Evolutionary conservation across 2,113 vertebrate genomes (phyloP).

Genomic region (Mormyrus lacerda): DNA sequence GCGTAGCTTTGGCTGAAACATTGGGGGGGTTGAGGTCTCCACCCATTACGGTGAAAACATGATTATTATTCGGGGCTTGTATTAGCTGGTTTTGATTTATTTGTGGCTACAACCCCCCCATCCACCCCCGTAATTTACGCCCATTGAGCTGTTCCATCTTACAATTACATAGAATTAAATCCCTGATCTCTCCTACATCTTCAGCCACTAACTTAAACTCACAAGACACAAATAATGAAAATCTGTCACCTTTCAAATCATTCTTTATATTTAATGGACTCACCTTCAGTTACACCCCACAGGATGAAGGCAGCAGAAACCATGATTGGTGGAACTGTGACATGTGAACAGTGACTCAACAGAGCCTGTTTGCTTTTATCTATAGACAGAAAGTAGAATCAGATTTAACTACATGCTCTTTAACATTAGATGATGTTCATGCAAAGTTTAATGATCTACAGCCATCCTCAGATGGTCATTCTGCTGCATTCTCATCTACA

Average conservation of each 20-base stretch:
- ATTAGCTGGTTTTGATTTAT: too few relatives aligned
- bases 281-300: conserved; percentile 15
- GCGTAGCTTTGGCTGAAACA: too few relatives aligned
- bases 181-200: too few relatives aligned
- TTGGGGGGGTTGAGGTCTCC: too few relatives aligned
- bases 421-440: not conserved
- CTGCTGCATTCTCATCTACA: too few relatives aligned
- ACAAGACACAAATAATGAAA: not conserved
- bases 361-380: not conserved
- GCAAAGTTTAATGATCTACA: not conserved
- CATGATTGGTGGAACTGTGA: not conserved
- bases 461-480: not conserved
- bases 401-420: not conserved
- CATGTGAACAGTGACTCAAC: not conserved
- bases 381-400: not conserved
- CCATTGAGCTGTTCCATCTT: too few relatives aligned
- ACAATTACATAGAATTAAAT: too few relatives aligned
- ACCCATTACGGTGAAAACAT: too few relatives aligned
- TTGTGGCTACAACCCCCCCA: too few relatives aligned
- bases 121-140: too few relatives aligned
- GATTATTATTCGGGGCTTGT: too few relatives aligned
- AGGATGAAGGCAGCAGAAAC: conserved; percentile 11
- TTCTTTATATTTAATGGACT: not conserved
- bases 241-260: not conserved
- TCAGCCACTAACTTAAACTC: too few relatives aligned